Conservation (phyloP, 2,797 vertebrate genomes). For the Holocentrus rufus region DNA sequence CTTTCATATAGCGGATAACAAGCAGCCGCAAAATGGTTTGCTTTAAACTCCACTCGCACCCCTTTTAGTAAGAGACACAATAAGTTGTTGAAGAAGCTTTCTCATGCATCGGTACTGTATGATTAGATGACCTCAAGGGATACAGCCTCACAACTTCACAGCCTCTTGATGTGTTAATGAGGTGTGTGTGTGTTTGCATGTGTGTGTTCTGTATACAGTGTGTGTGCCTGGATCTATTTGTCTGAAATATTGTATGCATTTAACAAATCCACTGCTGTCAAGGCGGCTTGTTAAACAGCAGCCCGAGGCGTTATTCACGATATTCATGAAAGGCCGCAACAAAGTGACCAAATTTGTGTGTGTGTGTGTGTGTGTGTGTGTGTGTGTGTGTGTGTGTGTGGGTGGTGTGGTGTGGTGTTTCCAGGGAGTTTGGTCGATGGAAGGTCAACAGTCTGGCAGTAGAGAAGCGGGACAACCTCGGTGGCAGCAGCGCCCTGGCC, state of each 20-base stretch:
- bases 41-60: too few species aligned
- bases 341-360: constrained; percentile 23
- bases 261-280: constrained; percentile 13
- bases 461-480: constrained; percentile 87
- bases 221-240: not conserved
- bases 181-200: not conserved
- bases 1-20: too few species aligned
- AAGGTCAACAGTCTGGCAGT: constrained; percentile 97
- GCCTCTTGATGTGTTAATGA: too few species aligned
- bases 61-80: too few species aligned
- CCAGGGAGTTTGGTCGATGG: constrained; percentile 98
- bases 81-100: too few species aligned
- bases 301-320: constrained; percentile 1
- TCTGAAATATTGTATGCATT: not conserved
- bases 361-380: constrained; percentile 15
- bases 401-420: constrained; percentile 54
- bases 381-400: constrained; percentile 24
- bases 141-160: too few species aligned
- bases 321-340: not conserved
- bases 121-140: too few species aligned
- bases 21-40: too few species aligned
- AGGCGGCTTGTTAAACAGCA: constrained; percentile 49
- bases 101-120: too few species aligned
- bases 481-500: constrained; percentile 81
- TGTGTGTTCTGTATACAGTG: not conserved